Evolutionary conservation across 2,113 vertebrate species (phyloP), one percentile per base, ranked within the genome.

Genomic region (Phalacrocorax carbo): DNA sequence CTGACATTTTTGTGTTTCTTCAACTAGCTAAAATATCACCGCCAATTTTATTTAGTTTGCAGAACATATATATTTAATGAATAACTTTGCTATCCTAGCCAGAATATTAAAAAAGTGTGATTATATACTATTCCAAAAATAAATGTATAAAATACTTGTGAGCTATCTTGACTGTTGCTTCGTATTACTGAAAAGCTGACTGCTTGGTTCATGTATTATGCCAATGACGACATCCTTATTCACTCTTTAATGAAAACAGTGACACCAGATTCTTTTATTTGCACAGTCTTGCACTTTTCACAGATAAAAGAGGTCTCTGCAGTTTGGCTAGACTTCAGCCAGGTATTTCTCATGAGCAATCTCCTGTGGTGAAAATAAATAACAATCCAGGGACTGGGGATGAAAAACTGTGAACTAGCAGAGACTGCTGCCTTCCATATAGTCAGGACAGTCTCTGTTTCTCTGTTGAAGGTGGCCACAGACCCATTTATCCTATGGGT

Each of bases 131-230:
- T 88, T 83, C 60, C 23, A 90, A 92, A 94, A 95, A 94, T 88
- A 95, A 86, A 75, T 38, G 13, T 38, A 83, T 88, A 75, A 85
- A 95, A 81, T 95, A 38, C 58, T 69, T 88, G 42, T 88, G 84
- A 96, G 38, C n/a, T 94, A n/a, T 75, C 85, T 89, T 76, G 66
- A 76, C 64, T 96, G 95, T 78, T 34, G 18, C 73, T 94, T 79
- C 2, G 0, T 65, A n/a, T 88, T 87, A 94, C 75, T 88, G 89
- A 86, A 82, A 90, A 97, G 32, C 38, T 92, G 86, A 86, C 84
- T 96, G 77, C 54, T 95, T 71, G 93, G 51, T 91, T 97, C 78
- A 82, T 0, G 3, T 68, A 19, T 73, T 72, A 71, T 64, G 58
- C 48, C 81, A 70, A 21, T 94, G 94, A 96, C 0, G 9, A 82